These are phyloP conservation scores for Caranx ignobilis DNA, from an alignment of 2,113 vertebrate species.

Conservation along the genomic window DNA sequence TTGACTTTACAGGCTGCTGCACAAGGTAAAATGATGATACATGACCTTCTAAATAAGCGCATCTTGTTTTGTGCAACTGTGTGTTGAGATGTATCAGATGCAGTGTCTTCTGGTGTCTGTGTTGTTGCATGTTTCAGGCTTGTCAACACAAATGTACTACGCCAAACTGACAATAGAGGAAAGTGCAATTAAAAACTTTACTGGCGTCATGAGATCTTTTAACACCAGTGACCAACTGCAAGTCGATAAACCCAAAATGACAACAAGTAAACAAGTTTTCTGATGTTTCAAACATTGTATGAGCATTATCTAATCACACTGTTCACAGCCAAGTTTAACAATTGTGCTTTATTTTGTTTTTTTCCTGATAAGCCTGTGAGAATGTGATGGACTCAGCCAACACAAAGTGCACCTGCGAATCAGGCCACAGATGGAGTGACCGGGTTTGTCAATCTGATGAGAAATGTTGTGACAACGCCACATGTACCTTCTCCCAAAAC, in stretches of 20 bases:
- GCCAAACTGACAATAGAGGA: conserved; percentile 56
- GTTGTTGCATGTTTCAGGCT: conserved; percentile 42
- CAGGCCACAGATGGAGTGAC: conserved; percentile 19
- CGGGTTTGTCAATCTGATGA: not conserved
- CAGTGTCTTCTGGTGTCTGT: not conserved
- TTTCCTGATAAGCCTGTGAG: conserved; percentile 40
- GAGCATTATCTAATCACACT: not conserved
- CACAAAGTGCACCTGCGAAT: accelerated
- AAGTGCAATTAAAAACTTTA: accelerated
- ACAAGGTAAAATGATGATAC: conserved; percentile 42
- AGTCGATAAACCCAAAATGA: not conserved
- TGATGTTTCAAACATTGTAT: not conserved
- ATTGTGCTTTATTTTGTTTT: not conserved
- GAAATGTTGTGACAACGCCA: accelerated
- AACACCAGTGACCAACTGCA: accelerated
- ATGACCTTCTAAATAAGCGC: not conserved
- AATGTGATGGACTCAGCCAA: accelerated
- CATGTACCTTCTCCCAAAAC: accelerated
- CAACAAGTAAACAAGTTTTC: conserved; percentile 70
- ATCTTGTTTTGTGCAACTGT: not conserved
- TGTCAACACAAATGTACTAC: conserved; percentile 64
- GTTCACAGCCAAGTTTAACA: not conserved
- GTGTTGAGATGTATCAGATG: not conserved
- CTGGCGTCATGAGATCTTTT: accelerated
- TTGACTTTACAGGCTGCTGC: conserved; percentile 47